Conservation (phyloP, 2,113 vertebrate species). For the Pedionomus torquatus region DNA sequence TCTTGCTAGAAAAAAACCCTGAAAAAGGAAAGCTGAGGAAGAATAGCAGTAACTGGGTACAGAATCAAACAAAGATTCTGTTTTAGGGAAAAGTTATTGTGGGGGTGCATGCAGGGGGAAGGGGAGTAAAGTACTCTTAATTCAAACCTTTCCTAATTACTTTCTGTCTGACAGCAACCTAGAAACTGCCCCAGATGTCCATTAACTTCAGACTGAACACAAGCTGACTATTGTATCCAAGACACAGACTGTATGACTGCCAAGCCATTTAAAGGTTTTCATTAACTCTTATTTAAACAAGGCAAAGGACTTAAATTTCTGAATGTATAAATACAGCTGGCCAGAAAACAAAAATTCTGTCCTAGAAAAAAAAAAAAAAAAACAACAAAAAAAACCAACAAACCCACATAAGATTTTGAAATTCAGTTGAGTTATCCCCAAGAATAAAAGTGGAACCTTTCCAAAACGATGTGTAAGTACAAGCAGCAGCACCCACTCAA, state of each 20-base stretch:
- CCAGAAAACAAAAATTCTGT: not conserved
- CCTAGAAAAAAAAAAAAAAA: not conserved
- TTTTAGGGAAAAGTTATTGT: not conserved
- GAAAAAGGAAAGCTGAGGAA: not conserved
- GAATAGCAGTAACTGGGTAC: not conserved
- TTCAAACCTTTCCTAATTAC: slow-evolving; percentile 36
- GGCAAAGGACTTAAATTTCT: slow-evolving; percentile 14
- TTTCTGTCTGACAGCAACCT: slow-evolving; percentile 20
- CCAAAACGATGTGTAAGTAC: not conserved
- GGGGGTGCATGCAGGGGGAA: no score
- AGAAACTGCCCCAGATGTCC: slow-evolving; percentile 42
- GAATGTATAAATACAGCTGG: not conserved
- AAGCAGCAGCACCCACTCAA: not conserved
- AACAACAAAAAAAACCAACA: no score
- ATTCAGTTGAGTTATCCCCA: not conserved
- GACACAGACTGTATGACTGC: slow-evolving; percentile 38
- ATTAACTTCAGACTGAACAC: slow-evolving; percentile 44
- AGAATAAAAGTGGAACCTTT: not conserved
- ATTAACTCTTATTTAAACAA: slow-evolving; percentile 60
- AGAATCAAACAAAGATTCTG: not conserved
- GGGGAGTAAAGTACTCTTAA: not conserved
- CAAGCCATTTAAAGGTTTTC: slow-evolving; percentile 49
- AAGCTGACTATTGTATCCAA: slow-evolving; percentile 50
- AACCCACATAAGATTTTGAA: not conserved
- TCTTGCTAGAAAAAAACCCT: not conserved